These are phyloP conservation scores for Oeneis ivallda DNA, from an alignment of 2,888 invertebrate species.

Conservation along the genomic window DNA sequence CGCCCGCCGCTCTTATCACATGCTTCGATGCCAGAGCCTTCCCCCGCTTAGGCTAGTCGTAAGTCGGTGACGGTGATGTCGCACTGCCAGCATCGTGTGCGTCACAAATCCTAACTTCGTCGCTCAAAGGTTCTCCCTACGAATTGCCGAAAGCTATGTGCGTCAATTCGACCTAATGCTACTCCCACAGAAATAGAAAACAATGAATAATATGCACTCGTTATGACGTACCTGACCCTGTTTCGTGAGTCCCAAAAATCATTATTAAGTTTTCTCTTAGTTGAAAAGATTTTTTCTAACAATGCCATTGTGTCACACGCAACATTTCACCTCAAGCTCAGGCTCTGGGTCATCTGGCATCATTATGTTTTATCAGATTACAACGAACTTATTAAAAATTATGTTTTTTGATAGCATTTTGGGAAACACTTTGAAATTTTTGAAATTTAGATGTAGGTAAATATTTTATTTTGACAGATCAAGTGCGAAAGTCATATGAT, in stretches of 20 bases:
- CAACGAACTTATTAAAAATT: conserved; percentile 35
- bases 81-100: conserved; percentile 58
- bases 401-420: conserved; percentile 41
- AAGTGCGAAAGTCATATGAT: conserved; percentile 79
- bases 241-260: conserved; percentile 66
- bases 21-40: conserved; percentile 49
- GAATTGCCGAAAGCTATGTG: conserved; percentile 49
- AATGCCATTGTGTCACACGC: conserved; percentile 84
- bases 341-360: conserved; percentile 50
- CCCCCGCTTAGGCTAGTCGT: conserved; percentile 45
- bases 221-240: conserved; percentile 76
- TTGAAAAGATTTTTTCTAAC: conserved; percentile 87
- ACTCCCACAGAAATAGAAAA: conserved; percentile 60
- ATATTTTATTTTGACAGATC: conserved; percentile 70
- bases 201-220: conserved; percentile 61
- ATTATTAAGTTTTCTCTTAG: conserved; percentile 81
- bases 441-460: conserved; percentile 57
- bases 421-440: conserved; percentile 47
- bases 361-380: conserved; percentile 40
- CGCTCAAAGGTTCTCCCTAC: conserved; percentile 49
- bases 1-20: conserved; percentile 46
- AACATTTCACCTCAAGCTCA: conserved; percentile 60
- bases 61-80: conserved; percentile 45
- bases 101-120: conserved; percentile 51
- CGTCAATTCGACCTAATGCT: conserved; percentile 57